Conservation (phyloP, 2,113 vertebrate genomes). For the Scomber colias region DNA sequence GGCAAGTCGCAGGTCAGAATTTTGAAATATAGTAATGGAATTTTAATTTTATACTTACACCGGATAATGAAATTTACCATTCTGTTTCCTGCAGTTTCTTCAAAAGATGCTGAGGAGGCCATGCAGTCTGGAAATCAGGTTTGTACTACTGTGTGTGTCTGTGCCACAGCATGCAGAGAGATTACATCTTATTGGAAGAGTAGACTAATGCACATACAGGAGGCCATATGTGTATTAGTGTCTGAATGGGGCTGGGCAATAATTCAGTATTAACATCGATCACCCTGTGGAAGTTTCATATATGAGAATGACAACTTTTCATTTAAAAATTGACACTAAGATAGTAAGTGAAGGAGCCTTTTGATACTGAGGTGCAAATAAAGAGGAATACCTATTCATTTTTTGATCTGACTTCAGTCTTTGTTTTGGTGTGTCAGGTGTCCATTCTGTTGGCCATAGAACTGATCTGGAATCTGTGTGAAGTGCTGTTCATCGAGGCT, state of each 20-base stretch:
- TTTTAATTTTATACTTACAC: neutral
- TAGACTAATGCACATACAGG: neutral
- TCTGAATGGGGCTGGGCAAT: neutral
- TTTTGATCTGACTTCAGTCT: neutral
- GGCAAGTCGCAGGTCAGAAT: constrained; percentile 88
- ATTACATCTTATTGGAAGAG: neutral
- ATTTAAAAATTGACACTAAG: neutral
- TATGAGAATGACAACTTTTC: neutral
- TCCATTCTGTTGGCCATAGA: constrained; percentile 95
- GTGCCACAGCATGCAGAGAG: neutral
- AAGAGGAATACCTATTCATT: neutral
- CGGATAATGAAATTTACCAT: neutral
- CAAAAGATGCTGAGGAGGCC: constrained; percentile 81
- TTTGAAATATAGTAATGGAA: neutral
- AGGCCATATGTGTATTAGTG: neutral
- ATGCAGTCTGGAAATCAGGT: constrained; percentile 92
- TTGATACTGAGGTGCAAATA: neutral
- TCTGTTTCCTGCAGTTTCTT: constrained; percentile 84
- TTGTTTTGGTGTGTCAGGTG: constrained; percentile 81
- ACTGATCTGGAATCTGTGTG: constrained; percentile 98
- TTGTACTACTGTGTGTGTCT: constrained; percentile 24
- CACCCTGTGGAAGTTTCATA: neutral
- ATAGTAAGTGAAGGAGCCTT: neutral
- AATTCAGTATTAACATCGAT: neutral
- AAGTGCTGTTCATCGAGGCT: constrained; percentile 96